These are phyloP conservation scores for Phyllopteryx taeniolatus DNA, from an alignment of 2,113 vertebrate species.

Conservation along the genomic window DNA sequence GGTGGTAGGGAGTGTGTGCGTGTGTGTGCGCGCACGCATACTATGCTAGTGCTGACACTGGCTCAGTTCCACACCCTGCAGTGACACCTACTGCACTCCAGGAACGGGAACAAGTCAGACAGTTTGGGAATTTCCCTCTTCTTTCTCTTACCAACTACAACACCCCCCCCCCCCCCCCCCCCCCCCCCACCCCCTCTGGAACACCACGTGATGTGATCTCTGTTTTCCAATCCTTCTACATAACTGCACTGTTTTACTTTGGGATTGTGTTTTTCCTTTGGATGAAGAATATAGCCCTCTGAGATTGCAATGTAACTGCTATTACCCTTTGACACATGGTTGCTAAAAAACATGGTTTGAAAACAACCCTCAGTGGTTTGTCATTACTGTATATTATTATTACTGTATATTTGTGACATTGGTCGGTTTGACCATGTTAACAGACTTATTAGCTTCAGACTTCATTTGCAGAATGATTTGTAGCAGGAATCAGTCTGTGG, in stretches of 20 bases:
- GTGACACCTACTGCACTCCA: constrained; percentile 46
- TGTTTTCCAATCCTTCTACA: constrained; percentile 10
- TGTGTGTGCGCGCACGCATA: constrained; percentile 31
- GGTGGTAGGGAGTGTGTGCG: neutral
- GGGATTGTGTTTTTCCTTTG: constrained; percentile 2
- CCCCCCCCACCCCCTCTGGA: constrained; percentile 1
- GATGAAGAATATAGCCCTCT: neutral
- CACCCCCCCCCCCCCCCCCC: neutral
- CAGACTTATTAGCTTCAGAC: constrained; percentile 6
- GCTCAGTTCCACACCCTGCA: constrained; percentile 39
- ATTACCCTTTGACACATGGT: neutral
- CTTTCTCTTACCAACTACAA: neutral
- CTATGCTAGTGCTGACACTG: constrained; percentile 48
- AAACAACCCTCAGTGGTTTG: neutral
- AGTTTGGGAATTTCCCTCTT: constrained; percentile 49
- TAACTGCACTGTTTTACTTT: neutral
- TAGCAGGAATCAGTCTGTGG: constrained; percentile 12
- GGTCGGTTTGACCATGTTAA: constrained; percentile 18
- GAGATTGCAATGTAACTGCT: neutral
- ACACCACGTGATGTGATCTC: constrained; percentile 1
- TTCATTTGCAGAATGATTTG: neutral
- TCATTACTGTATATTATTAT: too few relatives aligned
- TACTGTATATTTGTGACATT: neutral
- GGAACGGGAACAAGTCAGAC: constrained; percentile 25
- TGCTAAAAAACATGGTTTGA: neutral